A percentile compares a stretch with the other conserved stretches of the same genome.
Evolutionary conservation across 2,797 vertebrate genomes (phyloP).

Genomic region (Sebastiscus tertius): DNA sequence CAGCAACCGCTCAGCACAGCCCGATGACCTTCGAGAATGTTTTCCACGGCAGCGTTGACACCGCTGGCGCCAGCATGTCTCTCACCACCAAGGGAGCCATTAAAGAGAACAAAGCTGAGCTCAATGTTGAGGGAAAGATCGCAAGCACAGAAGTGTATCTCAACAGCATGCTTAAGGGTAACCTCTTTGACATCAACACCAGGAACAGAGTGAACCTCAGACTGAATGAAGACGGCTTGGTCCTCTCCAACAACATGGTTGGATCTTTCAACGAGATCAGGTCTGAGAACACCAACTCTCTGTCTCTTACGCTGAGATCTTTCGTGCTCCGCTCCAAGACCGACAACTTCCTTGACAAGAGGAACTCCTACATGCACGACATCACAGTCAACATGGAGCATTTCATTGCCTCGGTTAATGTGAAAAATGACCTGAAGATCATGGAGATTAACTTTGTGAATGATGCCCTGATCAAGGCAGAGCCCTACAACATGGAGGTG

Average conservation of each 20-base stretch:
- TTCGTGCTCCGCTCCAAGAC: conserved; percentile 86
- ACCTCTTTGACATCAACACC: conserved; percentile 84
- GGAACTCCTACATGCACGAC: conserved; percentile 90
- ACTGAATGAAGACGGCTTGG: conserved; percentile 87
- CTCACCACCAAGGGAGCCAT: conserved; percentile 85
- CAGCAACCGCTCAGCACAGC: conserved; percentile 86
- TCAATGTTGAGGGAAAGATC: conserved; percentile 87
- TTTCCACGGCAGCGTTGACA: conserved; percentile 85
- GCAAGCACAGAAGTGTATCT: conserved; percentile 82
- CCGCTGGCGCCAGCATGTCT: conserved; percentile 84
- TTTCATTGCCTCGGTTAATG: conserved; percentile 75
- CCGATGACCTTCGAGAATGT: conserved; percentile 88
- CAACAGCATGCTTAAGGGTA: conserved; percentile 85
- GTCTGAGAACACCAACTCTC: conserved; percentile 85
- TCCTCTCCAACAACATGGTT: conserved; percentile 86
- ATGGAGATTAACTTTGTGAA: conserved; percentile 82
- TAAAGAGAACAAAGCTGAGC: conserved; percentile 84
- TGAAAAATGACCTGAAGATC: conserved; percentile 88
- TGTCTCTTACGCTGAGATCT: conserved; percentile 83
- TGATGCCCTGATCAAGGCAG: conserved; percentile 83
- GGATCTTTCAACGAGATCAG: conserved; percentile 87
- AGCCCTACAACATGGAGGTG: conserved; percentile 85
- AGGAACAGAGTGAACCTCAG: conserved; percentile 88
- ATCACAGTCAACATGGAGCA: conserved; percentile 85
- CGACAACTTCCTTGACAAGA: conserved; percentile 85